Percentiles rank a stretch among this genome's conserved stretches.
These are phyloP conservation scores for Drosophila paramelanica DNA, from an alignment of 2,888 invertebrate genomes.

Conservation along the genomic window DNA sequence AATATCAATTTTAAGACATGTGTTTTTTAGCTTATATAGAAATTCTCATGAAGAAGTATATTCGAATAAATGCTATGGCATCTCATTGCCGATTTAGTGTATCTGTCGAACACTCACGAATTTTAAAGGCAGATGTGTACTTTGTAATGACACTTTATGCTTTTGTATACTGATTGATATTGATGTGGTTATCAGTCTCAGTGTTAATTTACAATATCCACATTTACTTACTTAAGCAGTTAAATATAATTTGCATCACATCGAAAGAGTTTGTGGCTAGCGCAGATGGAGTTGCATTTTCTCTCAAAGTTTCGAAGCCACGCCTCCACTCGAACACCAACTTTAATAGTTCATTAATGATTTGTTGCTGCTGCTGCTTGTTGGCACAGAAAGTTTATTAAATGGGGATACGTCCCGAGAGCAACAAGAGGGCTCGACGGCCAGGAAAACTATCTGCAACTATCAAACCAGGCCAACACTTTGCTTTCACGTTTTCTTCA, in stretches of 20 bases:
- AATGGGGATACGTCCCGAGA: conserved; percentile 43
- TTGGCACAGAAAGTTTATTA: conserved; percentile 65
- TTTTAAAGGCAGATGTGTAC: too few species aligned
- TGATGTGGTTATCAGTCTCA: neutral
- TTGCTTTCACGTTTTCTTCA: conserved; percentile 58
- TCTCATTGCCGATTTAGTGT: too few species aligned
- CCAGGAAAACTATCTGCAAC: conserved; percentile 65
- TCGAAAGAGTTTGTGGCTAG: conserved; percentile 57
- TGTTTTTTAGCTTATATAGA: too few species aligned
- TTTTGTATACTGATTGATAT: too few species aligned
- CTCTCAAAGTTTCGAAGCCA: conserved; percentile 50
- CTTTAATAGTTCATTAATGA: conserved; percentile 78
- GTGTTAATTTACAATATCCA: conserved; percentile 1
- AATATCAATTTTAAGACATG: too few species aligned
- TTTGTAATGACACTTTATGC: too few species aligned
- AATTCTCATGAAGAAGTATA: too few species aligned
- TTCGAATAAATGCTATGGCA: too few species aligned
- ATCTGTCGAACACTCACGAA: too few species aligned
- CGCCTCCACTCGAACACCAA: conserved; percentile 18
- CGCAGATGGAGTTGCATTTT: conserved; percentile 62
- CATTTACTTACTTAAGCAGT: conserved; percentile 43
- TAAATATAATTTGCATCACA: conserved; percentile 31
- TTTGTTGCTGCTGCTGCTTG: conserved; percentile 45
- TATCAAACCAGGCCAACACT: conserved; percentile 66
- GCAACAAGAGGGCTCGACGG: conserved; percentile 16